A percentile compares a stretch with the other conserved stretches of the same genome.
phyloP scores from a whole-genome alignment of 1,140 invertebrate genomes.

The Cepaea nemoralis region DNA sequence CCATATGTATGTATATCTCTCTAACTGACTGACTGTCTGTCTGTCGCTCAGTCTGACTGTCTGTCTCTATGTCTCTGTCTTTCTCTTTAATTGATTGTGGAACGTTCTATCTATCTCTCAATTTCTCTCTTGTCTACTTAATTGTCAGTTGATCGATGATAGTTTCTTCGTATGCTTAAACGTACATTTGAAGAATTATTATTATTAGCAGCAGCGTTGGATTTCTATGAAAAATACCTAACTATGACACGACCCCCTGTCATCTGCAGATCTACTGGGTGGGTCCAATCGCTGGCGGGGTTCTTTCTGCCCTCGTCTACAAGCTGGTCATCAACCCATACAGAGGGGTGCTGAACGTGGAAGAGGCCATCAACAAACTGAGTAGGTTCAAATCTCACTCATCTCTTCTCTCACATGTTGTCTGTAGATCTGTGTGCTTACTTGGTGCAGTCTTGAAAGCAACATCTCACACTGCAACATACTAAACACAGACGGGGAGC shows the following conservation, averaged over 20 bases:
- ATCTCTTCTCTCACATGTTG: neutral
- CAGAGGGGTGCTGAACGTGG: conserved; percentile 48
- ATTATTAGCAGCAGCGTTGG: too few species aligned
- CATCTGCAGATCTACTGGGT: conserved; percentile 86
- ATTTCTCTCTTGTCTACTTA: neutral
- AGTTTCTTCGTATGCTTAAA: neutral
- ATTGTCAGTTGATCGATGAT: neutral
- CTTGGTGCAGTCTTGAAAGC: neutral
- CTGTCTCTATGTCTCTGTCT: neutral
- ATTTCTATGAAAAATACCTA: too few species aligned
- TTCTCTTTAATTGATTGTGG: neutral
- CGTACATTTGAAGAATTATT: too few species aligned
- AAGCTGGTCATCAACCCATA: conserved; percentile 78
- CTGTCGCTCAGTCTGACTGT: neutral
- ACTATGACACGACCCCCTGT: too few species aligned
- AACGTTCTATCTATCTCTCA: too few species aligned
- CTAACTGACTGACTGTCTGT: neutral
- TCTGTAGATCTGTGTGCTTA: neutral
- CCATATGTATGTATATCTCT: too few species aligned
- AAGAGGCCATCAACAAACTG: conserved; percentile 54
- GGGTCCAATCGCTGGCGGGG: conserved; percentile 85
- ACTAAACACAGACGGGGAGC: neutral
- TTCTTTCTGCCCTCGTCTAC: conserved; percentile 83
- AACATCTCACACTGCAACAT: neutral
- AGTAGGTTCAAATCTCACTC: conserved; percentile 52